A percentile compares a stretch with the other conserved stretches of the same genome.
Evolutionary conservation across 1,140 invertebrate genomes (phyloP).

Genomic region (Caenorhabditis latens): DNA sequence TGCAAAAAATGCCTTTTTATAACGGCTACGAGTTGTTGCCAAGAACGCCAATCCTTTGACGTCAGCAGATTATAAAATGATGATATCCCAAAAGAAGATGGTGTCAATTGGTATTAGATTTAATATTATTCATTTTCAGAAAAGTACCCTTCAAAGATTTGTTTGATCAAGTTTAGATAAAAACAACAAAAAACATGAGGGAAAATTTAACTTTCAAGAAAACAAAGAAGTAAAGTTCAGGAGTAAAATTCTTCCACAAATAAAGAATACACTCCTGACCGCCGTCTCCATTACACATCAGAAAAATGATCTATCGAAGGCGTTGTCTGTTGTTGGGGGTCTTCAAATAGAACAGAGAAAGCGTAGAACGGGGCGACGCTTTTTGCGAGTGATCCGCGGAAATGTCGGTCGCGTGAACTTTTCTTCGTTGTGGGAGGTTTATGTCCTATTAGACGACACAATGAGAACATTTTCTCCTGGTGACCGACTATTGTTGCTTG

Average conservation of each 20-base stretch:
- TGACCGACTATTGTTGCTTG: conserved; percentile 25
- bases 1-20: too few species aligned
- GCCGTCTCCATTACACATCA: conserved; percentile 20
- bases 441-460: conserved; percentile 37
- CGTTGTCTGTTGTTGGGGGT: neutral
- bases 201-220: neutral
- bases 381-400: conserved; percentile 33
- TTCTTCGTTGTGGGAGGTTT: conserved; percentile 34
- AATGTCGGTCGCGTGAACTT: conserved; percentile 33
- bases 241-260: neutral
- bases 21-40: too few species aligned
- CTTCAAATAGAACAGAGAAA: conserved; percentile 18
- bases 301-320: conserved; percentile 22
- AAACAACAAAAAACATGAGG: too few species aligned
- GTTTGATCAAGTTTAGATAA: too few species aligned
- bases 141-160: too few species aligned
- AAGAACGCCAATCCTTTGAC: too few species aligned
- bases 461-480: conserved; percentile 16
- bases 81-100: too few species aligned
- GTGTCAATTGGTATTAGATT: too few species aligned
- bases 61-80: too few species aligned
- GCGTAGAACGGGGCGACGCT: conserved; percentile 10
- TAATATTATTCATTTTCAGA: too few species aligned
- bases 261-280: neutral
- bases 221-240: neutral